Base-by-base conservation (phyloP, 2,113 vertebrate species). In the Lagopus muta region DNA sequence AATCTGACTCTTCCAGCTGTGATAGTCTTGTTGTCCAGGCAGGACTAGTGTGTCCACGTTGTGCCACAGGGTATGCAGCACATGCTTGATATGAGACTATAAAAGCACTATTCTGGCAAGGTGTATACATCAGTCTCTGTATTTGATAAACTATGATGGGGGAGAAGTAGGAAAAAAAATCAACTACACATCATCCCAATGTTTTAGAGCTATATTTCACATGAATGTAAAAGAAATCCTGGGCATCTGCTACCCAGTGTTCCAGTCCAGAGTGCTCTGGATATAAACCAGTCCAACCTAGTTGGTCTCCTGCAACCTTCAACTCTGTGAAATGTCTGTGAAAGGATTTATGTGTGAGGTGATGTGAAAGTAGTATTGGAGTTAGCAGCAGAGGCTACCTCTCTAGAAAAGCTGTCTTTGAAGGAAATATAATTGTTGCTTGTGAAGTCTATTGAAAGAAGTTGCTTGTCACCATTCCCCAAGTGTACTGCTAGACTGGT, bases 181-280 rank as follows among this genome's bases (percentile, higher is more conserved):
- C 21, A 61, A 43, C 24, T 20, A 36, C 22, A 17, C 13, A 36
- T 42, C 43, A 15, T 25, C 8, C 5, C 22, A 12, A 3, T 61
- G 11, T 62, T 86, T 93, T 21, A 10, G 76, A 79, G 15, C 18
- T 55, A 1, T 58, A 16, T 81, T 84, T 88, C 19, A 1, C 36
- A 24, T 17, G 4, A 75, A 32, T n/a, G 15, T 55, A 16, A 69
- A 73, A 30, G 14, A 81, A 28, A 45, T 48, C 34, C 82, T 60
- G 24, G 43, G 12, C 10, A 8, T 0, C 0, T 61, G 20, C 48
- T 52, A 4, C 61, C 32, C 27, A 40, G 43, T 19, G 11, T 73
- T 92, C 27, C 70, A 81, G 32, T 32, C 11, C 17, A 25, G 60
- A 77, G 28, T 13, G 8, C 22, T 48, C 4, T 67, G 36, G 10